Conservation (phyloP, 53 echinoderm and acorn worm genomes). For the Antedon mediterranea region DNA sequence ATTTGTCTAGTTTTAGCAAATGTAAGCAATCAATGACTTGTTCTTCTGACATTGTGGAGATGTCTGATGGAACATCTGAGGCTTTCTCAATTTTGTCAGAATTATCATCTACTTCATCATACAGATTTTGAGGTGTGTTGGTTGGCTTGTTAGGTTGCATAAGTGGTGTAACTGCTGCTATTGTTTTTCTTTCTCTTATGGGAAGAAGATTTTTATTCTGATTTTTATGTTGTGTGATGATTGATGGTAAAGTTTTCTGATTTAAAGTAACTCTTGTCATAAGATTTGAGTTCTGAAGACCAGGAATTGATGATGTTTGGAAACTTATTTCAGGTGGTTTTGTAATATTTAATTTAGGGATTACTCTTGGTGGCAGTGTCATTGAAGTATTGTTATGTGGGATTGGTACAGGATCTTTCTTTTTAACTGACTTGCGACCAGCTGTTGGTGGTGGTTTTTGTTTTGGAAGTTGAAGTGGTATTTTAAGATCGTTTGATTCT, state of each 20-base stretch:
- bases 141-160: background rate
- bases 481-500: too few relatives aligned
- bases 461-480: too few relatives aligned
- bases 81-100: background rate
- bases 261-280: background rate
- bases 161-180: background rate
- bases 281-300: background rate
- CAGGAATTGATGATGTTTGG: too few relatives aligned
- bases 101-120: background rate
- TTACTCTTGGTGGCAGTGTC: too few relatives aligned
- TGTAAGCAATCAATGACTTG: background rate
- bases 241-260: background rate
- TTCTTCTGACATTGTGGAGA: background rate
- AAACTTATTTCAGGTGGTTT: background rate
- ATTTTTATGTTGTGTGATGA: background rate
- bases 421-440: too few relatives aligned
- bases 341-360: too few relatives aligned
- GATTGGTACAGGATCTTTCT: too few relatives aligned
- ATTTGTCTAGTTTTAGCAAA: background rate
- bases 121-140: background rate
- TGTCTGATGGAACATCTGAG: background rate
- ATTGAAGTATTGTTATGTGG: too few relatives aligned
- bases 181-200: background rate
- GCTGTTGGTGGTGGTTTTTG: too few relatives aligned
- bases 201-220: too few relatives aligned